These are phyloP conservation scores for Hydrolagus affinis DNA, from an alignment of 2,113 vertebrate species.

Conservation along the genomic window DNA sequence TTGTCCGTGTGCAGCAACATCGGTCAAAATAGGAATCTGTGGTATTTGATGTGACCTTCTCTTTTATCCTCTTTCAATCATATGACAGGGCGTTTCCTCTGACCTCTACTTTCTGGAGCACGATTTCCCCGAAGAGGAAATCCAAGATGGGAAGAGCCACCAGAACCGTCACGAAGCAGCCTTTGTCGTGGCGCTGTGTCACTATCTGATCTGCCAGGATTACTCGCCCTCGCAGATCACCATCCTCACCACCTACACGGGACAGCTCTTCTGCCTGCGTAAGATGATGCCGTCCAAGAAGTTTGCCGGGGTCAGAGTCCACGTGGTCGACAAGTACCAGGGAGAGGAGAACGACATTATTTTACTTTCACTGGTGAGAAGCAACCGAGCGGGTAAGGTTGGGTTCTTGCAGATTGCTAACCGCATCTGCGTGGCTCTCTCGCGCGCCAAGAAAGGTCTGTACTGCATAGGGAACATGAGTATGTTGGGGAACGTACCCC, in stretches of 20 bases:
- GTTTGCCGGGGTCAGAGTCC: slow-evolving; percentile 76
- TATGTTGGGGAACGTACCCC: slow-evolving; percentile 67
- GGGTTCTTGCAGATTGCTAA: slow-evolving; percentile 86
- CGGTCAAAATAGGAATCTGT: too few relatives aligned
- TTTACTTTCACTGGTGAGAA: slow-evolving; percentile 82
- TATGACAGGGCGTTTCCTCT: slow-evolving; percentile 65
- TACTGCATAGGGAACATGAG: slow-evolving; percentile 77
- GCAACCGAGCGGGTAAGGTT: slow-evolving; percentile 64
- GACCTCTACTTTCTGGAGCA: slow-evolving; percentile 87
- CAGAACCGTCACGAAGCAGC: slow-evolving; percentile 76
- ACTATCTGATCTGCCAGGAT: slow-evolving; percentile 71
- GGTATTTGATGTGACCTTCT: neutral
- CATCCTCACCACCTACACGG: slow-evolving; percentile 86
- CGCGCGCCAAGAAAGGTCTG: slow-evolving; percentile 84
- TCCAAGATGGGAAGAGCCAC: slow-evolving; percentile 79
- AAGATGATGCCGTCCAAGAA: slow-evolving; percentile 65
- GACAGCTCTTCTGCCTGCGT: slow-evolving; percentile 77
- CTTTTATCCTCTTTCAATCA: neutral
- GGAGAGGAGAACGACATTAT: slow-evolving; percentile 93
- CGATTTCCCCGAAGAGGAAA: slow-evolving; percentile 61
- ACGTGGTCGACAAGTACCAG: slow-evolving; percentile 94
- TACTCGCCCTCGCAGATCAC: slow-evolving; percentile 83
- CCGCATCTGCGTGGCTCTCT: slow-evolving; percentile 83
- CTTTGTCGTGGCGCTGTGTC: slow-evolving; percentile 79
- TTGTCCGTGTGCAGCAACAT: neutral